Evolutionary conservation across 1,140 invertebrate species (phyloP).

Genomic region (Drosophila melanica): DNA sequence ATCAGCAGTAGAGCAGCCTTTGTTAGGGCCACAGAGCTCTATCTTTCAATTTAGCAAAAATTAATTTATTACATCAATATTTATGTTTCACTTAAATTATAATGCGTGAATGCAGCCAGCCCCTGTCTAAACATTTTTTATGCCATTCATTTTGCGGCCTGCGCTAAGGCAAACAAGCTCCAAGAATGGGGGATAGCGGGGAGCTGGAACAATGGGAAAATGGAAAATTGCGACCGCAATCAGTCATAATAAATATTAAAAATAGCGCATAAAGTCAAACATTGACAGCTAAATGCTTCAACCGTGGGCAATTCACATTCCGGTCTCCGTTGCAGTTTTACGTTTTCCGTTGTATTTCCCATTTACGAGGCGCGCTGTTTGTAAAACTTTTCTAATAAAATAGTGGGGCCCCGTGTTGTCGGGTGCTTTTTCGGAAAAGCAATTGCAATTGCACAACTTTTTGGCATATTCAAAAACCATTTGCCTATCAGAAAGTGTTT

Average conservation of each 20-base stretch:
- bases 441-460: slow-evolving; percentile 76
- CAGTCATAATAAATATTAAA: slow-evolving; percentile 82
- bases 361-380: slow-evolving; percentile 5
- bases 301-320: slow-evolving; percentile 4
- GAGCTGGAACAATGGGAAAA: slow-evolving; percentile 7
- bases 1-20: neutral
- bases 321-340: slow-evolving; percentile 9
- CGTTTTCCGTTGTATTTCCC: slow-evolving; percentile 18
- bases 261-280: slow-evolving; percentile 80
- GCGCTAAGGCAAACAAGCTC: slow-evolving; percentile 64
- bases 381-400: slow-evolving; percentile 80
- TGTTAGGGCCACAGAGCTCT: slow-evolving; percentile 12
- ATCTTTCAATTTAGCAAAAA: slow-evolving; percentile 73
- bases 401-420: slow-evolving; percentile 53
- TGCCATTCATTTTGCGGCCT: slow-evolving; percentile 29
- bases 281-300: slow-evolving; percentile 46
- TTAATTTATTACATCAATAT: slow-evolving; percentile 83
- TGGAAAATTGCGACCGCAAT: slow-evolving; percentile 65
- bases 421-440: slow-evolving; percentile 27
- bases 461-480: slow-evolving; percentile 78
- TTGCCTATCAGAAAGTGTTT: slow-evolving; percentile 80
- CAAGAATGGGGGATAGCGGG: neutral
- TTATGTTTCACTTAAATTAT: slow-evolving; percentile 83
- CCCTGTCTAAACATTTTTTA: slow-evolving; percentile 65
- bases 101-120: slow-evolving; percentile 80